Percentiles rank a stretch among this genome's conserved stretches.
These are phyloP conservation scores for Drosophila monieri DNA, from an alignment of 2,888 invertebrate genomes.

Conservation along the genomic window DNA sequence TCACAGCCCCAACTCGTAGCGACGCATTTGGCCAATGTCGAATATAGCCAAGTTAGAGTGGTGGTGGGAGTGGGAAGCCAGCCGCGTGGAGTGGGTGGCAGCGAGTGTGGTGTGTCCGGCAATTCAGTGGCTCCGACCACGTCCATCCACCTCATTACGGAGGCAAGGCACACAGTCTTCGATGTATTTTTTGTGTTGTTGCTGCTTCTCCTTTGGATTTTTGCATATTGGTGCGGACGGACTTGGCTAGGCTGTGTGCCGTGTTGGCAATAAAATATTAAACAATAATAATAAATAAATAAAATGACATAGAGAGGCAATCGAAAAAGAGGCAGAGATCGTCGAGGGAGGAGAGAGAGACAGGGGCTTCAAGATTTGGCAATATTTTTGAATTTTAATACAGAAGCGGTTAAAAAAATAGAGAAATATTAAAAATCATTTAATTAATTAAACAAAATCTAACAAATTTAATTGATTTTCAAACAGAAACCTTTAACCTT, in stretches of 20 bases:
- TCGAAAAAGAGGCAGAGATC: slow-evolving; percentile 16
- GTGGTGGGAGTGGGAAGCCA: slow-evolving; percentile 14
- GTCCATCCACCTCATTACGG: slow-evolving; percentile 72
- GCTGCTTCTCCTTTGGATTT: slow-evolving; percentile 57
- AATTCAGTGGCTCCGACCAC: slow-evolving; percentile 45
- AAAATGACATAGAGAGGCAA: slow-evolving; percentile 39
- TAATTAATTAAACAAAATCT: too few relatives aligned
- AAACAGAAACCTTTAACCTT: too few relatives aligned
- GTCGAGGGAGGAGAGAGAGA: slow-evolving; percentile 1
- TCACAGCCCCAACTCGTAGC: background rate
- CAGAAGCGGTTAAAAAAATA: slow-evolving; percentile 38
- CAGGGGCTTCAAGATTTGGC: slow-evolving; percentile 21
- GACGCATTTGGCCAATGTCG: slow-evolving; percentile 39
- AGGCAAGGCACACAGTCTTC: slow-evolving; percentile 78
- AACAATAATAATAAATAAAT: slow-evolving; percentile 57
- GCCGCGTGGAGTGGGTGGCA: slow-evolving; percentile 25
- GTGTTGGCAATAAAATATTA: slow-evolving; percentile 62
- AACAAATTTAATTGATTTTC: too few relatives aligned
- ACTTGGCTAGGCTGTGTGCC: slow-evolving; percentile 32
- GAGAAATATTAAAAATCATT: too few relatives aligned
- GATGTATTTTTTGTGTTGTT: slow-evolving; percentile 26
- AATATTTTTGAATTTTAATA: slow-evolving; percentile 28
- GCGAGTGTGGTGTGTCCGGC: slow-evolving; percentile 53
- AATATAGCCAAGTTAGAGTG: slow-evolving; percentile 41
- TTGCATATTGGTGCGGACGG: slow-evolving; percentile 57